Evolutionary conservation across 2,888 invertebrate genomes (phyloP), one percentile per base, ranked within the genome.

Genomic region (Pyrrhia umbra): DNA sequence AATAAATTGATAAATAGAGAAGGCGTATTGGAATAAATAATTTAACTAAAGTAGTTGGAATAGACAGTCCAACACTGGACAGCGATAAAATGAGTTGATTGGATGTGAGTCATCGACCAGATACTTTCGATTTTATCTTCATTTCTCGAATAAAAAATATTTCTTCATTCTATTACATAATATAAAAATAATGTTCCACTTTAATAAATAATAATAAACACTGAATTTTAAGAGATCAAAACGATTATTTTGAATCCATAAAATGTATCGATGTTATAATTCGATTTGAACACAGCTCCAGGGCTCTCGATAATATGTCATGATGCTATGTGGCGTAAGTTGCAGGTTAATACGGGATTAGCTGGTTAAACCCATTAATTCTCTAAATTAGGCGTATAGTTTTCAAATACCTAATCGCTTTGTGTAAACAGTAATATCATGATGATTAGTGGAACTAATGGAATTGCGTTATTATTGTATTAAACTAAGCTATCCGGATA

Each of bases 221-320:
- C 43, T 13, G 23, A 52, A 40, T 69, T n/a, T 40, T 21, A 21
- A 51, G 9, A 16, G 10, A 47, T 1, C 6, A 25, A 42, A 30
- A 40, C 43, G 4, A n/a, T 6, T 37, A 18, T 20, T 20, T 40
- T 8, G 49, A 49, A 37, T 45, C 16, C 23, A 40, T 59, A 59
- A 59, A 65, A 50, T 45, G 50, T 51, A 60, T 30, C 66, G 16
- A 51, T 55, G 40, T 25, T 42, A 59, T 47, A 60, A 66, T 59
- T 63, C 49, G 54, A 68, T 68, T 73, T 68, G 51, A 56, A 56
- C 50, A 60, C 51, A 52, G 68, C 68, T 55, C 39, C 34, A 30
- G 55, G 71, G 68, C 55, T 37, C 40, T 52, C 46, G 73, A 63
- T 72, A 68, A 46, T 67, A 61, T 51, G 59, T 63, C 59, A 75